These are phyloP conservation scores for Drosophila melanocephala DNA, from an alignment of 2,888 invertebrate species.

Conservation along the genomic window DNA sequence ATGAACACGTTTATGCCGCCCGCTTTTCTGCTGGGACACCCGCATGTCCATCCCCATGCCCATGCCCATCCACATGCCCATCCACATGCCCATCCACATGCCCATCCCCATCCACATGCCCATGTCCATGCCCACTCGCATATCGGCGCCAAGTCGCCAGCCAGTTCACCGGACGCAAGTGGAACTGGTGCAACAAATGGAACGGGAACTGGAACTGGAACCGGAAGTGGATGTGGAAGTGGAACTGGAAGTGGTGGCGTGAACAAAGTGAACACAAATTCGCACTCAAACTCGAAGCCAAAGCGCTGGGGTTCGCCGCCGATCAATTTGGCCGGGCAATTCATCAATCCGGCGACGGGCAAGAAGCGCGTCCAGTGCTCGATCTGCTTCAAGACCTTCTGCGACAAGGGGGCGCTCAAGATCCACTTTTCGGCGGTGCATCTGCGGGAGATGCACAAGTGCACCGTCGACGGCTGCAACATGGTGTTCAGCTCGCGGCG, in stretches of 20 bases:
- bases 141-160: slow-evolving; percentile 65
- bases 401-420: slow-evolving; percentile 99
- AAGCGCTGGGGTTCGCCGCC: slow-evolving; percentile 92
- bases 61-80: slow-evolving; percentile 10
- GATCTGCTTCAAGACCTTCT: slow-evolving; percentile 99
- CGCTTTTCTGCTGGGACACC: slow-evolving; percentile 84
- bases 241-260: slow-evolving; percentile 4
- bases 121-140: slow-evolving; percentile 34
- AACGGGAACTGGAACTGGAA: slow-evolving; percentile 11
- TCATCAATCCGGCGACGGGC: slow-evolving; percentile 96
- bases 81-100: background rate
- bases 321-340: slow-evolving; percentile 93
- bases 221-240: background rate
- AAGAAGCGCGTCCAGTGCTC: slow-evolving; percentile 99
- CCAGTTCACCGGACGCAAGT: slow-evolving; percentile 69
- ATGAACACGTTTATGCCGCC: slow-evolving; percentile 84
- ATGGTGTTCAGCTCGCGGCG: slow-evolving; percentile 99
- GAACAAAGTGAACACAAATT: slow-evolving; percentile 9
- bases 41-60: slow-evolving; percentile 43
- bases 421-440: slow-evolving; percentile 99
- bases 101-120: slow-evolving; percentile 19
- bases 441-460: slow-evolving; percentile 99
- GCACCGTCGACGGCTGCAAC: slow-evolving; percentile 99
- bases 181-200: slow-evolving; percentile 15
- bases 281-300: slow-evolving; percentile 71